Evolutionary conservation across 2,888 invertebrate species (phyloP).

Genomic region (Galeruca laticollis): DNA sequence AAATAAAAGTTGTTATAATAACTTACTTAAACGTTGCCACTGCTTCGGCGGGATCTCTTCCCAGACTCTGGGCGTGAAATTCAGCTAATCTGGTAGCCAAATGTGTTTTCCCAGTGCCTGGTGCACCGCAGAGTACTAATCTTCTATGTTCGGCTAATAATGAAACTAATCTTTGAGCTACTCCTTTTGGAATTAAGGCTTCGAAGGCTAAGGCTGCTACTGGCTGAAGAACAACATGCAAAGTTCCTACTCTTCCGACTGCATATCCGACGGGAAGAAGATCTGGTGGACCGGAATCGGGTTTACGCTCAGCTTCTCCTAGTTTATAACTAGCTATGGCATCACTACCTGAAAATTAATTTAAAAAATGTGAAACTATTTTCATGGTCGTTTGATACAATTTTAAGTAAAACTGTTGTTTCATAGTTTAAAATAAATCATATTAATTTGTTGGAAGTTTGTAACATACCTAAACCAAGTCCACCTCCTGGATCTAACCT

Average conservation of each 20-base stretch:
- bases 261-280: constrained; percentile 94
- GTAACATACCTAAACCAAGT: constrained; percentile 73
- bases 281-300: constrained; percentile 87
- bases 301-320: constrained; percentile 87
- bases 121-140: constrained; percentile 95
- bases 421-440: not conserved
- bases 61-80: constrained; percentile 86
- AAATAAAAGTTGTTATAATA: not conserved
- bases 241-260: constrained; percentile 86
- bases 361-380: constrained; percentile 44
- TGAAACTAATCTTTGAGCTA: constrained; percentile 85
- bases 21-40: constrained; percentile 93
- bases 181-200: constrained; percentile 95
- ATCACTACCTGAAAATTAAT: constrained; percentile 70
- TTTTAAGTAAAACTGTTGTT: too few species aligned
- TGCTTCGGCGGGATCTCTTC: constrained; percentile 88
- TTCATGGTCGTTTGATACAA: not conserved
- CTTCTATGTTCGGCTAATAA: constrained; percentile 91
- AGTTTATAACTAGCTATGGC: constrained; percentile 94
- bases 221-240: constrained; percentile 90
- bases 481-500: constrained; percentile 94
- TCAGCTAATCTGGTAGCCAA: constrained; percentile 95
- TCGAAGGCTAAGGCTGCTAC: constrained; percentile 92
- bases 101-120: constrained; percentile 97
- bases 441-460: not conserved